Evolutionary conservation across 2,888 invertebrate genomes (phyloP).

Genomic region (Rutpela maculata): DNA sequence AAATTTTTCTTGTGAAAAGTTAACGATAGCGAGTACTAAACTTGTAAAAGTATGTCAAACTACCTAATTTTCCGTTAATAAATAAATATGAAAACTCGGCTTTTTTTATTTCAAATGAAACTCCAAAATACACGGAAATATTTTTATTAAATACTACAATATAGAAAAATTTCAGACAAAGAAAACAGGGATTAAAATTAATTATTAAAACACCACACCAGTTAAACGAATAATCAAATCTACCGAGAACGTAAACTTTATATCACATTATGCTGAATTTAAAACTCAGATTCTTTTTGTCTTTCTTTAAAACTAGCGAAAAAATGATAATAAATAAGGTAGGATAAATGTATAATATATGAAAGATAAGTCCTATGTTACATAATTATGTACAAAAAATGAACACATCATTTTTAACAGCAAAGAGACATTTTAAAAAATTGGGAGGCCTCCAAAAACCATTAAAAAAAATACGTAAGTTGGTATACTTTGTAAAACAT

Average conservation of each 20-base stretch:
- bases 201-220: slow-evolving; percentile 51
- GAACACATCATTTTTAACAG: slow-evolving; percentile 45
- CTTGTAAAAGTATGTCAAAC: slow-evolving; percentile 2
- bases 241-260: slow-evolving; percentile 41
- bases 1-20: neutral
- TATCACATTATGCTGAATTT: slow-evolving; percentile 54
- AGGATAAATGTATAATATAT: slow-evolving; percentile 41
- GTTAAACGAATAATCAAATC: slow-evolving; percentile 46
- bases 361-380: slow-evolving; percentile 42
- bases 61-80: slow-evolving; percentile 16
- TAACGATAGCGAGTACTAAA: neutral
- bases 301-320: slow-evolving; percentile 41
- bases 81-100: slow-evolving; percentile 5
- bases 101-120: slow-evolving; percentile 30
- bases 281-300: slow-evolving; percentile 45
- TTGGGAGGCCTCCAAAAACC: slow-evolving; percentile 14
- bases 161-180: slow-evolving; percentile 41
- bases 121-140: slow-evolving; percentile 36
- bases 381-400: slow-evolving; percentile 48
- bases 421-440: slow-evolving; percentile 25
- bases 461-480: neutral
- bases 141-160: slow-evolving; percentile 43
- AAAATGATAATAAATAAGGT: slow-evolving; percentile 49
- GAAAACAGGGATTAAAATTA: slow-evolving; percentile 39
- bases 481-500: neutral